A percentile compares a stretch with the other conserved stretches of the same genome.
phyloP scores from a whole-genome alignment of 2,113 vertebrate genomes.

The Xiphias gladius region DNA sequence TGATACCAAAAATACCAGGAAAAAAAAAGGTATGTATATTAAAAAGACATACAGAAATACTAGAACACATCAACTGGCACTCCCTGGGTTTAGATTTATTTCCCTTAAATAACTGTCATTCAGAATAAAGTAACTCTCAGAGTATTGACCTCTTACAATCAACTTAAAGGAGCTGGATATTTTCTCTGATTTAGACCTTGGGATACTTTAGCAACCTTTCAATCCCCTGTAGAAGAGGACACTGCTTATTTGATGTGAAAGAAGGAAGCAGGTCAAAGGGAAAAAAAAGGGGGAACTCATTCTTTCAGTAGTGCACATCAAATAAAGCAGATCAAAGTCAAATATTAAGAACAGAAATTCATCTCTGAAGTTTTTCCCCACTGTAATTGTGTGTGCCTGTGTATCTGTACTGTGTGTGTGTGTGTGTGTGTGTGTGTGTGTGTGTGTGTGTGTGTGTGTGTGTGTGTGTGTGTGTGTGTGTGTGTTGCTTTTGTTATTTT shows the following conservation, averaged over 20 bases:
- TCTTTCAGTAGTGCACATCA: conserved; percentile 74
- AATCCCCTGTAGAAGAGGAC: conserved; percentile 47
- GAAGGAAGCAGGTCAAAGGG: conserved; percentile 54
- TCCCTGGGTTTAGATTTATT: neutral
- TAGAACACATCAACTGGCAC: neutral
- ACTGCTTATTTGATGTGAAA: conserved; percentile 59
- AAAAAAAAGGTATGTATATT: neutral
- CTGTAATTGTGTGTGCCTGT: conserved; percentile 35
- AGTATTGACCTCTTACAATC: conserved; percentile 17
- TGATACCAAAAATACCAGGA: neutral
- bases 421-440: conserved; percentile 18
- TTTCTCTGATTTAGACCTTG: conserved; percentile 48
- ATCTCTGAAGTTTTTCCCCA: conserved; percentile 55
- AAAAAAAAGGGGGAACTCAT: conserved; percentile 52
- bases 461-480: conserved; percentile 6
- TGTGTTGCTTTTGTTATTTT: conserved; percentile 54
- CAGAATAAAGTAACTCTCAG: neutral
- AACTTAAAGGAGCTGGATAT: neutral
- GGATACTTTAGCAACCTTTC: conserved; percentile 43
- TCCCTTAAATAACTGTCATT: neutral
- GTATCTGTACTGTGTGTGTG: conserved; percentile 16
- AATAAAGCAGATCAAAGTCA: conserved; percentile 80
- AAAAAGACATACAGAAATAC: neutral
- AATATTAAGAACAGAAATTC: conserved; percentile 70
- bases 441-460: conserved; percentile 20